Base-by-base conservation (phyloP, 2,113 vertebrate genomes). In the Micromys minutus region DNA sequence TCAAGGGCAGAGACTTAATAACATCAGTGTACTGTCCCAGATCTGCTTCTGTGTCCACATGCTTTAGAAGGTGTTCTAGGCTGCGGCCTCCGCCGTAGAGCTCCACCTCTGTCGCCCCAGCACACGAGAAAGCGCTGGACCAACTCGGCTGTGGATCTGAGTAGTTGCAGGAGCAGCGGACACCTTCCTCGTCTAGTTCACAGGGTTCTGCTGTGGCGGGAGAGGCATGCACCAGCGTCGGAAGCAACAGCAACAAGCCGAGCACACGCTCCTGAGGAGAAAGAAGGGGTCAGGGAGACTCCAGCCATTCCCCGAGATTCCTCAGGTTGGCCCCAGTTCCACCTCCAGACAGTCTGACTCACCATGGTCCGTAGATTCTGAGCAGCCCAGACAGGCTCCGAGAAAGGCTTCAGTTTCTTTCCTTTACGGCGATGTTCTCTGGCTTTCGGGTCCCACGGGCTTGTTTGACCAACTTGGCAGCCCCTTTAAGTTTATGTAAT, bases 131-230 rank as follows among this genome's bases (percentile, higher is more conserved):
- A 65, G 98, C 75, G 77, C 93, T 97, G 79, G 90, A 81, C 12
- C 0, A 81, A 13, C 94, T 0, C 0, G 92, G 98, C 36, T 97
- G 11, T 55, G 96, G 26, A 0, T 95, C 86, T 19, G 98, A 96
- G 86, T 87, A 97, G 90, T 98, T 98, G 97, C 98, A 99, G 83
- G 83, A n/a, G 34, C 98, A 99, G 59, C 17, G 90, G 26, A 87
- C 1, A 3, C 47, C 47, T 0, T 97, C 92, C 0, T 92, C 94
- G 81, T 96, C 98, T 45, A 97, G 2, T 29, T 90, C 80, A 52
- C 97, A 98, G 90, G 95, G 77, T 24, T 96, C 96, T 0, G 36
- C 22, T 0, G 4, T 3, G 77, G 2, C 15, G 9, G 63, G 52
- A 13, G 57, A 92, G 55, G 75, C 16, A 2, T 3, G 13, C 63